Conservation (phyloP, 2,113 vertebrate genomes). For the Bos javanicus region DNA sequence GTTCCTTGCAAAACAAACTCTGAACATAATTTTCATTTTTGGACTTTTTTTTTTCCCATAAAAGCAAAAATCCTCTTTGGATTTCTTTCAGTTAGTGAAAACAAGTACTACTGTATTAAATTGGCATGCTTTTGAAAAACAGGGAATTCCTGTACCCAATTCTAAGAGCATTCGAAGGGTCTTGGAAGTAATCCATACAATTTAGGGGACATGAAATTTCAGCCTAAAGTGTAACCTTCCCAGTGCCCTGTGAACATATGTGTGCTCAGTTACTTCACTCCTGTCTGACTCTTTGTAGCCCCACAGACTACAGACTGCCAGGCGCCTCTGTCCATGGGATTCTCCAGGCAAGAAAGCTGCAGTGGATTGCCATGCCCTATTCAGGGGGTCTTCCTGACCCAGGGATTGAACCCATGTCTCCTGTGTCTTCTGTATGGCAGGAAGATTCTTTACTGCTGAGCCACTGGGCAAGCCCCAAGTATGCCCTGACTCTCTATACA, state of each 20-base stretch:
- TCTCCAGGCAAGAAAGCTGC: background rate
- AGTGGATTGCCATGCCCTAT: background rate
- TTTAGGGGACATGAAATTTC: background rate
- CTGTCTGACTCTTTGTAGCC: background rate
- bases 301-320: background rate
- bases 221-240: background rate
- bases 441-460: background rate
- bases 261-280: background rate
- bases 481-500: background rate
- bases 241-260: background rate
- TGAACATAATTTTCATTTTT: background rate
- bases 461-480: background rate
- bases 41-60: background rate
- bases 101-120: background rate
- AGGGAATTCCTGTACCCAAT: background rate
- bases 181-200: background rate
- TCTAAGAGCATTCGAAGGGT: background rate
- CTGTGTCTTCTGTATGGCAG: background rate
- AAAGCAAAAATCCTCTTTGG: background rate
- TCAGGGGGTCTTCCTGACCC: background rate
- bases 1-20: background rate
- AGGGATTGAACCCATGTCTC: background rate
- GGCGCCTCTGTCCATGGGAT: background rate
- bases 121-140: background rate
- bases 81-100: background rate